Conservation (phyloP, 2,888 invertebrate species). For the Micoletzkya japonica region DNA sequence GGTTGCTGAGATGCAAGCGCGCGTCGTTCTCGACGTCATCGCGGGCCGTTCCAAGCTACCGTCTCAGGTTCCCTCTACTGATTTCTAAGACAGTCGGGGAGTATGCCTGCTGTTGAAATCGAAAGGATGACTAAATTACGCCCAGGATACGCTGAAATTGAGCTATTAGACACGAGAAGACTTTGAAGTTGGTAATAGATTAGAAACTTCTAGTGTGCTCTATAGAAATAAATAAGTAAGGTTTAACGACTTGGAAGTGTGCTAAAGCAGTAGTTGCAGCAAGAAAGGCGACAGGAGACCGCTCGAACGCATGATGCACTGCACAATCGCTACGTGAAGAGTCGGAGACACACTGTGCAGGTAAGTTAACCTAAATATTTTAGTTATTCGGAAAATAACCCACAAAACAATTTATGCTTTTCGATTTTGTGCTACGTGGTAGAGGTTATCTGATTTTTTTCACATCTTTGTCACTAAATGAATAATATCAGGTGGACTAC, state of each 20-base stretch:
- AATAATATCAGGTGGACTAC: constrained; percentile 63
- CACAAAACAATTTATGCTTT: too few species aligned
- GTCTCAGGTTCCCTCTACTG: neutral
- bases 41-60: constrained; percentile 26
- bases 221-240: neutral
- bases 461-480: neutral
- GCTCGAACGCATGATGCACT: constrained; percentile 53
- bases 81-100: neutral
- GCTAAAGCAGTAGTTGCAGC: neutral
- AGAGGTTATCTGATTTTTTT: neutral
- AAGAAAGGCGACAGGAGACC: constrained; percentile 33
- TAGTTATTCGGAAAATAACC: neutral
- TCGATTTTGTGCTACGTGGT: neutral
- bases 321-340: constrained; percentile 51
- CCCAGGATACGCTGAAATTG: neutral
- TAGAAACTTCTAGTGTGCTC: neutral
- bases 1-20: constrained; percentile 67
- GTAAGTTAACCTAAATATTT: constrained; percentile 36
- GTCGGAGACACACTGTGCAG: constrained; percentile 66
- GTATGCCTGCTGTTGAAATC: neutral
- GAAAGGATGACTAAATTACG: neutral
- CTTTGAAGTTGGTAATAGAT: too few species aligned
- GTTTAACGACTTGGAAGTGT: too few species aligned
- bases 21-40: constrained; percentile 64
- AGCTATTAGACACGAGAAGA: too few species aligned